These are phyloP conservation scores for Sinodicranocentrus sp. DNA, from an alignment of 2,888 invertebrate genomes.

Conservation along the genomic window DNA sequence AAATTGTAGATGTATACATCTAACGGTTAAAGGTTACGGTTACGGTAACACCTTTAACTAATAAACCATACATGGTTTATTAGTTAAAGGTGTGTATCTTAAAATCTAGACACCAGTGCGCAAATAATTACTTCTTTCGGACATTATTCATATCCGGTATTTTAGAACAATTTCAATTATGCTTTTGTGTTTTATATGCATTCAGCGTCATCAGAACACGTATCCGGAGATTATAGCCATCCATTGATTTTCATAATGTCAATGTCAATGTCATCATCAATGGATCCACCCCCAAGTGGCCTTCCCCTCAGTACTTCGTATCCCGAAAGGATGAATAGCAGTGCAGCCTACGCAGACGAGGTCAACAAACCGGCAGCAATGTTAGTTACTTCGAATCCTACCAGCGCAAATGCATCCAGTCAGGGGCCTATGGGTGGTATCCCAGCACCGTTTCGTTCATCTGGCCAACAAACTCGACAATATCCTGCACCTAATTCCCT, in stretches of 20 bases:
- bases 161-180: no score
- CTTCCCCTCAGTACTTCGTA: constrained; percentile 72
- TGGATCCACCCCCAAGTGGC: constrained; percentile 71
- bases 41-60: no score
- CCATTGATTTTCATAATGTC: constrained; percentile 48
- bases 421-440: constrained; percentile 53
- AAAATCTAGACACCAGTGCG: no score
- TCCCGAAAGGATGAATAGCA: constrained; percentile 63
- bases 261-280: constrained; percentile 75
- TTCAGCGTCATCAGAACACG: no score
- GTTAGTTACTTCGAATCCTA: constrained; percentile 72
- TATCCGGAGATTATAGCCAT: no score
- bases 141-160: no score
- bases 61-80: no score
- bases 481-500: constrained; percentile 75
- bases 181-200: no score
- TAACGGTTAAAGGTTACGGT: no score
- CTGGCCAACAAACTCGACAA: constrained; percentile 70
- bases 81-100: no score
- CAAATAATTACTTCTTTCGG: no score
- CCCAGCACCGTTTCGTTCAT: constrained; percentile 70
- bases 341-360: constrained; percentile 64
- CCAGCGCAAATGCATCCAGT: constrained; percentile 60
- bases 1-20: no score
- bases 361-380: constrained; percentile 71